These are phyloP conservation scores for Parambassis ranga DNA, from an alignment of 2,797 vertebrate species.

Conservation along the genomic window DNA sequence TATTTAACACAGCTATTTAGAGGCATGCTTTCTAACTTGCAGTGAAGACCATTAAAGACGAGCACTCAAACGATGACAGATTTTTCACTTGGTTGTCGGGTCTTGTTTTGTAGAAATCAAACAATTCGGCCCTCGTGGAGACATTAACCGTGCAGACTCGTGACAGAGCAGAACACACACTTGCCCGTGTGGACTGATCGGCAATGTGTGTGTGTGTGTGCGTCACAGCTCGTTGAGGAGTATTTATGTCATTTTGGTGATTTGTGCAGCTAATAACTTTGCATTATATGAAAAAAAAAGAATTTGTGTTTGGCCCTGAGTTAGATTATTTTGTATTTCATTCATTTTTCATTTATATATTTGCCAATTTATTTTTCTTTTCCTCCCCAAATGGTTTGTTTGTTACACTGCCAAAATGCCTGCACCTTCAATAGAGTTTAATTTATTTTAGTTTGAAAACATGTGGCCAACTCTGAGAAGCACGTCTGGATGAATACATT, in stretches of 20 bases:
- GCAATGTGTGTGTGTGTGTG: too few relatives aligned
- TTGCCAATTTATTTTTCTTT: background rate
- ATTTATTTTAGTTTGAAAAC: conserved; percentile 11
- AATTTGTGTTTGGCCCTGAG: background rate
- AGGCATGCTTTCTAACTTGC: too few relatives aligned
- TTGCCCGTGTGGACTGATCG: background rate
- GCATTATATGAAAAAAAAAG: background rate
- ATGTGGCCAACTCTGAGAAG: background rate
- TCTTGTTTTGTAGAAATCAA: background rate
- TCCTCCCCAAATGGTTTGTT: too few relatives aligned
- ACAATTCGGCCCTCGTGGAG: background rate
- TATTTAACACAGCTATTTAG: too few relatives aligned
- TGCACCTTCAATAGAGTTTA: background rate
- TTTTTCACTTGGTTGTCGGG: background rate
- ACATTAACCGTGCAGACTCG: background rate
- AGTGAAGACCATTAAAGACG: background rate
- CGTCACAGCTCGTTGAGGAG: background rate
- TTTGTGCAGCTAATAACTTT: background rate
- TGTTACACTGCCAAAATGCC: too few relatives aligned
- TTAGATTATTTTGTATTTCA: background rate
- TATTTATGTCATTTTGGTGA: background rate
- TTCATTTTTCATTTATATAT: background rate
- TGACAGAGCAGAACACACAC: background rate
- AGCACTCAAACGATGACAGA: background rate
- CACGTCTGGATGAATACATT: background rate